Percentiles rank a stretch among this genome's conserved stretches.
Conservation (phyloP, 2,888 invertebrate genomes). For the Calliopum simillimum region DNA sequence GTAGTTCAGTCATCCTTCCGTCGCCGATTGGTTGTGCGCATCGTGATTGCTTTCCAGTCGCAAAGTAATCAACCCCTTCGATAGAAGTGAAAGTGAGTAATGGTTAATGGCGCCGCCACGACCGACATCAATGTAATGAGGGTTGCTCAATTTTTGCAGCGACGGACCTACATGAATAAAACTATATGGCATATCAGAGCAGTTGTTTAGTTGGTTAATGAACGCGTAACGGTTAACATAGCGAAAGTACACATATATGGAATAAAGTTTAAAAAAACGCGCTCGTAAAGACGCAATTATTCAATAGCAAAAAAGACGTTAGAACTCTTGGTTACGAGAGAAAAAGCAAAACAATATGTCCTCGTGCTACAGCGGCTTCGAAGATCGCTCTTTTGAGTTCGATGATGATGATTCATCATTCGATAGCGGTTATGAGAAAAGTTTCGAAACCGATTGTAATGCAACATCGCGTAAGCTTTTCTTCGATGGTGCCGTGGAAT, state of each 20-base stretch:
- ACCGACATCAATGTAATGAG: constrained; percentile 61
- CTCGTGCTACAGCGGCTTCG: constrained; percentile 61
- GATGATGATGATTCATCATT: constrained; percentile 74
- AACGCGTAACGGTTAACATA: constrained; percentile 57
- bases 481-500: constrained; percentile 59
- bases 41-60: constrained; percentile 24
- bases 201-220: constrained; percentile 63
- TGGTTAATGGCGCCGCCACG: constrained; percentile 62
- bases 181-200: constrained; percentile 58
- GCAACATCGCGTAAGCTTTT: constrained; percentile 61
- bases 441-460: constrained; percentile 70
- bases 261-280: constrained; percentile 5
- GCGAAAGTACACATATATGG: constrained; percentile 20
- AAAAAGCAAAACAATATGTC: constrained; percentile 54
- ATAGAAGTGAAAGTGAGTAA: constrained; percentile 46
- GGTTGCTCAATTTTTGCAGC: constrained; percentile 53
- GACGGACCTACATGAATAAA: constrained; percentile 54
- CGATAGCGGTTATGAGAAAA: constrained; percentile 83
- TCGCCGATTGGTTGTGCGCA: constrained; percentile 51
- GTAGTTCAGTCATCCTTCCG: constrained; percentile 50
- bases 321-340: background rate
- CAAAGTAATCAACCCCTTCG: constrained; percentile 57
- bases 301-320: constrained; percentile 6
- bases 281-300: background rate
- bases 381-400: constrained; percentile 64